Evolutionary conservation across 2,113 vertebrate genomes (phyloP).

Genomic region (Verasper variegatus): DNA sequence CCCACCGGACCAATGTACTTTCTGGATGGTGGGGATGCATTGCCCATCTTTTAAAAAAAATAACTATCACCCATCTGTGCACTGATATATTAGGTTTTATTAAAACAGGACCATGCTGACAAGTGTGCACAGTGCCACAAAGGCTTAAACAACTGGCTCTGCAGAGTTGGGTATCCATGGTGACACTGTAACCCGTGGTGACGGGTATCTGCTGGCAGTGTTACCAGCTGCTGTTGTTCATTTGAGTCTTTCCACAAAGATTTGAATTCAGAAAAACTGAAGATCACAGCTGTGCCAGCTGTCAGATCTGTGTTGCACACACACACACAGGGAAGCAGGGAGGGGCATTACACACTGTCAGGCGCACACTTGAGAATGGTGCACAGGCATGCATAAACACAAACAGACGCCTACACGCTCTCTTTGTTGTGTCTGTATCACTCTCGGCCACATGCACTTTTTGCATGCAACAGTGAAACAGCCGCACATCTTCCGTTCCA

Average conservation of each 20-base stretch:
- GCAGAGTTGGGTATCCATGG: conserved; percentile 41
- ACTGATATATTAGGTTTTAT: background rate
- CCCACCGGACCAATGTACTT: background rate
- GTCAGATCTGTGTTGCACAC: conserved; percentile 50
- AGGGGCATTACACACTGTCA: conserved; percentile 44
- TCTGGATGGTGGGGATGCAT: too few species aligned
- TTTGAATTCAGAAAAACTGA: conserved; percentile 37
- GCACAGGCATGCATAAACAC: conserved; percentile 34
- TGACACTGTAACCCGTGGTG: conserved; percentile 43
- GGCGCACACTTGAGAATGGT: too few species aligned
- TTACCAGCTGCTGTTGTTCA: conserved; percentile 61
- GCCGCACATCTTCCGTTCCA: conserved; percentile 19
- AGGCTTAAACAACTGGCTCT: background rate
- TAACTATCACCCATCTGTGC: background rate
- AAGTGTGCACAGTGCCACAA: background rate
- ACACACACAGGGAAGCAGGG: conserved; percentile 31
- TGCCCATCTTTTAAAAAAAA: too few species aligned
- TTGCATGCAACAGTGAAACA: conserved; percentile 39
- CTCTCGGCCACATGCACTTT: conserved; percentile 47
- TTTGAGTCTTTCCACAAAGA: conserved; percentile 51
- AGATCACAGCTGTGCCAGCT: conserved; percentile 58
- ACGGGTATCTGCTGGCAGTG: conserved; percentile 44
- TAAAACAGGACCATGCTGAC: background rate
- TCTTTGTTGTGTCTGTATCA: conserved; percentile 61
- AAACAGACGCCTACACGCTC: conserved; percentile 48